A percentile compares a stretch with the other conserved stretches of the same genome.
phyloP scores from a whole-genome alignment of 2,888 invertebrate species.

The Diogma glabrata region DNA sequence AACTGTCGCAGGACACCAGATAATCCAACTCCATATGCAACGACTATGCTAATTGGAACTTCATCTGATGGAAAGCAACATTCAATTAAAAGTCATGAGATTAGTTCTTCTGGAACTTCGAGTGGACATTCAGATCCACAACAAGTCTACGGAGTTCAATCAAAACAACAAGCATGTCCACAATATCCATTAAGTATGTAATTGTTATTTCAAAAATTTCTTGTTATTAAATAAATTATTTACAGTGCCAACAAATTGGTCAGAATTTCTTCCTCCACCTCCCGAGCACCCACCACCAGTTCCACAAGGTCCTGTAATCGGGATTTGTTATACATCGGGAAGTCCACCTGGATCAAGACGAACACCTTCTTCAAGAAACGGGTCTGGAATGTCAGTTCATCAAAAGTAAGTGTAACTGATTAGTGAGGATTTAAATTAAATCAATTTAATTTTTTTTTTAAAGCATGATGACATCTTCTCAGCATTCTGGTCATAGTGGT shows the following conservation, averaged over 20 bases:
- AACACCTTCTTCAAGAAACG: slow-evolving; percentile 34
- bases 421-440: slow-evolving; percentile 10
- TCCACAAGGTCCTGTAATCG: slow-evolving; percentile 24
- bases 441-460: not conserved
- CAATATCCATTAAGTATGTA: slow-evolving; percentile 33
- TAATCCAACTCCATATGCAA: slow-evolving; percentile 61
- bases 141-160: slow-evolving; percentile 21
- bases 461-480: slow-evolving; percentile 35
- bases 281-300: slow-evolving; percentile 49
- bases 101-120: slow-evolving; percentile 36
- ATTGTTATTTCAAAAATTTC: slow-evolving; percentile 10
- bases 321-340: slow-evolving; percentile 30
- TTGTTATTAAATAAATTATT: slow-evolving; percentile 1
- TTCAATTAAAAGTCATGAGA: slow-evolving; percentile 19
- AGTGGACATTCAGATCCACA: slow-evolving; percentile 34
- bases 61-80: slow-evolving; percentile 35
- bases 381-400: slow-evolving; percentile 35
- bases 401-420: slow-evolving; percentile 35
- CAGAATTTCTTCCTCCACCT: slow-evolving; percentile 47
- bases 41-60: slow-evolving; percentile 52
- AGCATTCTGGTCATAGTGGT: slow-evolving; percentile 36
- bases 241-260: slow-evolving; percentile 41
- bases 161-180: slow-evolving; percentile 23
- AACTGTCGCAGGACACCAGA: slow-evolving; percentile 50
- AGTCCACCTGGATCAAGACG: slow-evolving; percentile 33